These are phyloP conservation scores for Sisyra nigra DNA, from an alignment of 2,888 invertebrate genomes.

Conservation along the genomic window DNA sequence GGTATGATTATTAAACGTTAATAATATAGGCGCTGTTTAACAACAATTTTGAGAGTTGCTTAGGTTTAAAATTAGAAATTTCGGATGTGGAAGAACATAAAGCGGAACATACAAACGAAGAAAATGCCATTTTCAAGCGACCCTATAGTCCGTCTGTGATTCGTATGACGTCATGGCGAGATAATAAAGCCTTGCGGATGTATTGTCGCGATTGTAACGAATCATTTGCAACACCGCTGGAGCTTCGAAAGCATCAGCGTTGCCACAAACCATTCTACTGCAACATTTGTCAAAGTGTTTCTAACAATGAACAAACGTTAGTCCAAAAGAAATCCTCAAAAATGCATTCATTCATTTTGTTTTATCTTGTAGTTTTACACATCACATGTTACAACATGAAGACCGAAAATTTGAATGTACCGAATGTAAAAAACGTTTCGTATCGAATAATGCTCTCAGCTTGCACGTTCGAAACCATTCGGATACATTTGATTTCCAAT, in stretches of 20 bases:
- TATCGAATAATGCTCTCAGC: conserved; percentile 3
- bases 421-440: conserved; percentile 4
- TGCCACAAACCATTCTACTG: conserved; percentile 7
- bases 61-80: neutral
- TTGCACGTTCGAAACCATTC: conserved; percentile 3
- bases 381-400: conserved; percentile 6
- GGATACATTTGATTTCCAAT: neutral
- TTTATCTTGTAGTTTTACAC: neutral
- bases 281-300: conserved; percentile 4
- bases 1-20: neutral
- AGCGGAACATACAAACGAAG: conserved; percentile 1
- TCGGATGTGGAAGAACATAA: conserved; percentile 5
- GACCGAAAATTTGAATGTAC: conserved; percentile 6
- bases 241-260: conserved; percentile 6
- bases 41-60: neutral
- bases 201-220: conserved; percentile 5
- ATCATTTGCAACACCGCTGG: conserved; percentile 2
- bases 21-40: neutral
- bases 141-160: conserved; percentile 6
- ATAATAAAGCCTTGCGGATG: neutral
- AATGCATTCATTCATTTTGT: neutral
- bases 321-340: neutral
- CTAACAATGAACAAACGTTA: conserved; percentile 6
- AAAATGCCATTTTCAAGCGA: conserved; percentile 5
- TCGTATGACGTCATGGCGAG: conserved; percentile 2